Percentiles rank a stretch among this genome's conserved stretches.
Evolutionary conservation across 2,888 invertebrate genomes (phyloP).

Genomic region (Periphyllus acericola): DNA sequence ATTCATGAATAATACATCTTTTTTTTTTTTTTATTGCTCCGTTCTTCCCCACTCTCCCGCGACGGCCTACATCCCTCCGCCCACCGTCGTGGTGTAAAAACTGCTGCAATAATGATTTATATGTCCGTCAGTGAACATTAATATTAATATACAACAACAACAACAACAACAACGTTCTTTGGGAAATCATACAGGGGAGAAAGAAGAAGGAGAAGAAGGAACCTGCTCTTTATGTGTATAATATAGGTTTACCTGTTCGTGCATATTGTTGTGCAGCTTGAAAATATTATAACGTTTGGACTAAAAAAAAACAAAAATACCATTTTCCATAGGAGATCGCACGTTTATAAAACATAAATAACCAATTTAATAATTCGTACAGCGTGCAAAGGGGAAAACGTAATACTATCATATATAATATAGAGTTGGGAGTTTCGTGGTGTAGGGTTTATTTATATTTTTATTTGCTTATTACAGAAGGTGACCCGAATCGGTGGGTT

Average conservation of each 20-base stretch:
- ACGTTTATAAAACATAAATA: neutral
- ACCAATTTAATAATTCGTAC: neutral
- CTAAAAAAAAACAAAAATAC: neutral
- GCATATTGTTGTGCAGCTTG: neutral
- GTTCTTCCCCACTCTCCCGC: neutral
- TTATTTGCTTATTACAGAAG: no score
- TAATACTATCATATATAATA: no score
- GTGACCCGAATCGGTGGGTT: no score
- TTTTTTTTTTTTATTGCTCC: neutral
- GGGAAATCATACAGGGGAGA: neutral
- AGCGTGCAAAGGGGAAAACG: no score
- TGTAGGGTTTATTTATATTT: no score
- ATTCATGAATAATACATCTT: slow-evolving; percentile 23
- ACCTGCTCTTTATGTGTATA: neutral
- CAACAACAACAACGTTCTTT: no score
- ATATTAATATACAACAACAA: neutral
- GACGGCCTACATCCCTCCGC: neutral
- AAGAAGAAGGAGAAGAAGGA: neutral
- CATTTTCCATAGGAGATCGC: neutral
- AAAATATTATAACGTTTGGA: neutral
- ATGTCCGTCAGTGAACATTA: neutral
- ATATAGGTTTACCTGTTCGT: neutral
- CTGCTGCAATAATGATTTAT: slow-evolving; percentile 11
- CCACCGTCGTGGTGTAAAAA: neutral
- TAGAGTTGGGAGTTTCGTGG: no score